Base-by-base conservation (phyloP, 2,888 invertebrate species). In the Carabus problematicus region DNA sequence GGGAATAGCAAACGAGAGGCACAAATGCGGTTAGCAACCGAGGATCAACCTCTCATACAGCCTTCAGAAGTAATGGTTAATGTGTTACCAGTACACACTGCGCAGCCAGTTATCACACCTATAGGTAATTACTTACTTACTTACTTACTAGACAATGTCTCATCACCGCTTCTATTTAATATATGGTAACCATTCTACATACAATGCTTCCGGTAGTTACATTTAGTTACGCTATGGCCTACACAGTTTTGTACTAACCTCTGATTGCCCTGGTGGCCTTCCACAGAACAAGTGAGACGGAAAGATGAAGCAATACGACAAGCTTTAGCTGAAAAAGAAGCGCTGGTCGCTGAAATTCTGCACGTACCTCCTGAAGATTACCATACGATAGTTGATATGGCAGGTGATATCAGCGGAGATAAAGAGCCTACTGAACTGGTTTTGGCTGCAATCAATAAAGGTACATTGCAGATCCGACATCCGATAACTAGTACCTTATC, bases 31-130 rank as follows among this genome's bases (percentile, higher is more conserved):
- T 79, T 88, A 77, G 85, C 86, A 71, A 87, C 87, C 47, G 86
- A 88, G 74, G 87, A 82, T 74, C 82, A 86, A 79, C 86, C 88
- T 60, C 83, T 90, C 72, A 87, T 89, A 75, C 88, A 89, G 77
- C 91, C 92, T 52, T 87, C 88, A 71, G 91, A 92, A 81, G 91
- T 92, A 76, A 88, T 88, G 76, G 86, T 92, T 72, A 89, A 88
- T 76, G 87, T 89, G 76, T 87, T 89, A 75, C 89, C 91, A 66
- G 89, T 92, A 62, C 89, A 89, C 76, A 88, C 89, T 66, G 92
- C 93, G 16, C 89, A 92, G 79, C 89, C 91, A 72, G 90, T 91
- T 77, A 84, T 92, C 76, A 92, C 92, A 71, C 91, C 92, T 74
- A 85, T 91, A 81, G 90, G 90, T 91, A 85, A 78, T 79, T 70